These are phyloP conservation scores for Palloptera scutellata DNA, from an alignment of 2,888 invertebrate genomes.

Conservation along the genomic window DNA sequence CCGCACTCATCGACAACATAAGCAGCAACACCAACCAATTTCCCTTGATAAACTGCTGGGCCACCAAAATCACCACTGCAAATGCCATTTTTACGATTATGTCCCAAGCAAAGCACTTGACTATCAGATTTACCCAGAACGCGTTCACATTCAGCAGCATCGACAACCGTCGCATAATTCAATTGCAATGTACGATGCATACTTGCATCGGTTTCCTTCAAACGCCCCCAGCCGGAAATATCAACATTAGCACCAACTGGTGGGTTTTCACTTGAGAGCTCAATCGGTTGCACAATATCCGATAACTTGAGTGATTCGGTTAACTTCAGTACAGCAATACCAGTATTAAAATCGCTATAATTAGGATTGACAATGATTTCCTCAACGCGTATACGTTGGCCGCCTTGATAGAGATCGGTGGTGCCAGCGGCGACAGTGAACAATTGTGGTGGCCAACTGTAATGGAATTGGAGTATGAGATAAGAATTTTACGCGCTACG, in stretches of 20 bases:
- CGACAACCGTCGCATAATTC: slow-evolving; percentile 40
- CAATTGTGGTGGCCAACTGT: slow-evolving; percentile 51
- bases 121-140: slow-evolving; percentile 32
- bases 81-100: slow-evolving; percentile 51
- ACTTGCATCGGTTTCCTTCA: slow-evolving; percentile 34
- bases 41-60: slow-evolving; percentile 50
- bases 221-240: slow-evolving; percentile 57
- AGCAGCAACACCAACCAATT: slow-evolving; percentile 53
- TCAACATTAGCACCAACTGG: slow-evolving; percentile 42
- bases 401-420: slow-evolving; percentile 53
- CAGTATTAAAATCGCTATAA: slow-evolving; percentile 46
- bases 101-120: slow-evolving; percentile 53
- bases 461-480: not conserved
- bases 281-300: slow-evolving; percentile 43
- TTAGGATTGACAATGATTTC: slow-evolving; percentile 44
- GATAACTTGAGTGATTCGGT: slow-evolving; percentile 39
- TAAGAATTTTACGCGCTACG: not conserved
- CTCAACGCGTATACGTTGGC: slow-evolving; percentile 44
- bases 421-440: slow-evolving; percentile 55
- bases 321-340: slow-evolving; percentile 53
- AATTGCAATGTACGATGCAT: slow-evolving; percentile 41
- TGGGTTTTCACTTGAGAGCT: slow-evolving; percentile 41
- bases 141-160: slow-evolving; percentile 34
- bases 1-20: slow-evolving; percentile 52
- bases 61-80: slow-evolving; percentile 59